Conservation (phyloP, 2,113 vertebrate species). For the Catharus bicknelli region DNA sequence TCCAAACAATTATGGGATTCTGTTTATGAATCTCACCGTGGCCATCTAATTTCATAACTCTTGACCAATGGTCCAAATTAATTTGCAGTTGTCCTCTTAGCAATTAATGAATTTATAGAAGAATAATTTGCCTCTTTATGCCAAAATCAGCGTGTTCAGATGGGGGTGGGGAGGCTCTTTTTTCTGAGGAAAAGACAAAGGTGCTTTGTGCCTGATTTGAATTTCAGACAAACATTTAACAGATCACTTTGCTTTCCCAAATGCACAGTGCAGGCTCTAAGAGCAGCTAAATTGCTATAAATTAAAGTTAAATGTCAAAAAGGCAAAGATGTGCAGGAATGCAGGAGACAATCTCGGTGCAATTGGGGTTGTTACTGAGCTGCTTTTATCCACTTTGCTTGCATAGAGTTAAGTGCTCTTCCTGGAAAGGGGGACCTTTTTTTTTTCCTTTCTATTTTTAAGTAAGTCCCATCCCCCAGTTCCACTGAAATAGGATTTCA, state of each 20-base stretch:
- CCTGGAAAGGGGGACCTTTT: slow-evolving; percentile 41
- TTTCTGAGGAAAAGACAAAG: slow-evolving; percentile 4
- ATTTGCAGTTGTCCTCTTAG: background rate
- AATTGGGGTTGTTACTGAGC: slow-evolving; percentile 41
- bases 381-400: slow-evolving; percentile 68
- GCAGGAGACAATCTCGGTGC: slow-evolving; percentile 50
- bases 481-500: background rate
- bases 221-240: slow-evolving; percentile 58
- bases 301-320: slow-evolving; percentile 75
- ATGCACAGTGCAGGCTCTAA: slow-evolving; percentile 9
- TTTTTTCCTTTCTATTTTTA: slow-evolving; percentile 14
- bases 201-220: slow-evolving; percentile 35
- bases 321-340: slow-evolving; percentile 61
- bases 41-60: background rate
- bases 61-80: background rate
- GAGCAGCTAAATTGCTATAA: slow-evolving; percentile 68
- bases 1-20: background rate
- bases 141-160: background rate
- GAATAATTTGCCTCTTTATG: background rate
- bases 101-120: background rate
- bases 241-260: slow-evolving; percentile 57
- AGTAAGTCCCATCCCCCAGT: background rate
- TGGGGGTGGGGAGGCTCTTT: background rate
- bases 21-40: background rate
- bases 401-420: slow-evolving; percentile 55